Conservation (phyloP, 2,797 vertebrate species). For the Decapterus maruadsi region DNA sequence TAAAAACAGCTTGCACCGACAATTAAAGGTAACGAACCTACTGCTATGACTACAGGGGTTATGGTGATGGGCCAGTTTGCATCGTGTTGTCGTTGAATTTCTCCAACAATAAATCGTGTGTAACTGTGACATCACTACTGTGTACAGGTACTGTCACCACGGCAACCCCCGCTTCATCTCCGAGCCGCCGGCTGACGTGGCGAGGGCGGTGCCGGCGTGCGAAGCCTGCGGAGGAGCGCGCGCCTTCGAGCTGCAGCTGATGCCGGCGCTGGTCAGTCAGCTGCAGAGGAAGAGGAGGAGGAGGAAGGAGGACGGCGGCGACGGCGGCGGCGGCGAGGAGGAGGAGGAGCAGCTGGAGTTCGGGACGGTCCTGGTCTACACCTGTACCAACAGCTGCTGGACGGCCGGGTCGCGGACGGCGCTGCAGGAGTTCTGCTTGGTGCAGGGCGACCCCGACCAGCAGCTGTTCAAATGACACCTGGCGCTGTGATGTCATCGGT, state of each 20-base stretch:
- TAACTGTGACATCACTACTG: no score
- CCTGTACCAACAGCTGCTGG: conserved; percentile 93
- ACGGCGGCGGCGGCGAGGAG: conserved; percentile 51
- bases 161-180: conserved; percentile 89
- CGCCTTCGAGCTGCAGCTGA: conserved; percentile 94
- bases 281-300: conserved; percentile 71
- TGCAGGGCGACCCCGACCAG: conserved; percentile 94
- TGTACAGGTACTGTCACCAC: conserved; percentile 70
- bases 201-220: conserved; percentile 77
- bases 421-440: conserved; percentile 88
- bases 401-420: conserved; percentile 63
- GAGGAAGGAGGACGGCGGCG: neutral
- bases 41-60: no score
- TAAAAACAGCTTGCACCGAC: no score
- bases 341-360: conserved; percentile 86
- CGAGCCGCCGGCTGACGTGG: conserved; percentile 61
- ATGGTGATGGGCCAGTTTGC: no score
- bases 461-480: conserved; percentile 88
- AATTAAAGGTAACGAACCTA: no score
- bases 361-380: conserved; percentile 91
- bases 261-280: conserved; percentile 92
- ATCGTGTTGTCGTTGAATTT: no score
- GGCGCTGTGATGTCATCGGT: no score
- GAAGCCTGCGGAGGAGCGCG: conserved; percentile 84
- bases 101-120: no score